Evolutionary conservation across 1,140 invertebrate species (phyloP).

Genomic region (Bombus impatiens): DNA sequence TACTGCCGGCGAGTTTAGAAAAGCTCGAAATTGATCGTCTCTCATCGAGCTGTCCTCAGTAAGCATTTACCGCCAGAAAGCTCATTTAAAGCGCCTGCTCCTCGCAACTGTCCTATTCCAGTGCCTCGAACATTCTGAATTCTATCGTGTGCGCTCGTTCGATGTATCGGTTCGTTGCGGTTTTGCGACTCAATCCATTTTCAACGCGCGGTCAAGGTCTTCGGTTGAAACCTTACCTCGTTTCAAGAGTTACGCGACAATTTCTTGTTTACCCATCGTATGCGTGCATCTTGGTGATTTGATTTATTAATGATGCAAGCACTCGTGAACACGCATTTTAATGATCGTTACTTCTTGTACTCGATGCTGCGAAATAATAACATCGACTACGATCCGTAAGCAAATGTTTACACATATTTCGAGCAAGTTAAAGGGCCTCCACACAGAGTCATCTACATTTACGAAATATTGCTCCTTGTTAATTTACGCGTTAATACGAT

Average conservation of each 20-base stretch:
- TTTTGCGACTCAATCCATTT: slow-evolving; percentile 41
- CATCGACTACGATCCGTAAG: slow-evolving; percentile 21
- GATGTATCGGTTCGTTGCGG: slow-evolving; percentile 6
- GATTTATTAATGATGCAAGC: slow-evolving; percentile 27
- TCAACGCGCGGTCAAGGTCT: slow-evolving; percentile 61
- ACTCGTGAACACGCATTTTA: slow-evolving; percentile 6
- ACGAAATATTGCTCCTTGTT: neutral
- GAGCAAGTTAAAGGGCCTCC: neutral
- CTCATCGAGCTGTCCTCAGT: slow-evolving; percentile 68
- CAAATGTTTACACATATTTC: slow-evolving; percentile 24
- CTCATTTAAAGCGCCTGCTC: slow-evolving; percentile 42
- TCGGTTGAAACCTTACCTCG: slow-evolving; percentile 24
- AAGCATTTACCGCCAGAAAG: slow-evolving; percentile 48
- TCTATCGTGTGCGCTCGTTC: neutral
- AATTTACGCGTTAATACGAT: neutral
- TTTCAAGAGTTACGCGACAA: slow-evolving; percentile 8
- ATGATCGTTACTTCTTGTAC: slow-evolving; percentile 13
- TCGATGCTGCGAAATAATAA: slow-evolving; percentile 18
- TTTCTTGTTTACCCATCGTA: slow-evolving; percentile 31
- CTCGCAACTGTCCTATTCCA: neutral
- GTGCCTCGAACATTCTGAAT: neutral
- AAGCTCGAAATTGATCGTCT: slow-evolving; percentile 79
- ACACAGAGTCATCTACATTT: neutral
- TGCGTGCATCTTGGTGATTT: neutral
- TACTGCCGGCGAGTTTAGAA: slow-evolving; percentile 77